Conservation (phyloP, 2,797 vertebrate species). For the Heteromormyrus szaboi region DNA sequence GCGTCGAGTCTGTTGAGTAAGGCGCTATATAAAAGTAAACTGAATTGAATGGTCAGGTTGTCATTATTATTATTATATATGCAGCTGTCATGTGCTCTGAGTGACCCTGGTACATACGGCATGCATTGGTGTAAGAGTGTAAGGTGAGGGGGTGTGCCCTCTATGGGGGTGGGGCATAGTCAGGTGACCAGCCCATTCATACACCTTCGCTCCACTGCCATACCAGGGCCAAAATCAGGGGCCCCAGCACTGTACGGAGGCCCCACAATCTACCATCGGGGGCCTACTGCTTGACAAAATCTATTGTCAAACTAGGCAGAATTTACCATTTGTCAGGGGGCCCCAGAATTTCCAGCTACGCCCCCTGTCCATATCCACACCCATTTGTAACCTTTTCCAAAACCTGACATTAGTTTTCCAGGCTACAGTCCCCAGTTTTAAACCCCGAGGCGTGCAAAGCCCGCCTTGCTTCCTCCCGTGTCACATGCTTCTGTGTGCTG, state of each 20-base stretch:
- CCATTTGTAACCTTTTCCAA: background rate
- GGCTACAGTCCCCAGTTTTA: background rate
- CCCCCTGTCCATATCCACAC: background rate
- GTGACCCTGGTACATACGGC: background rate
- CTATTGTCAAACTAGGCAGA: background rate
- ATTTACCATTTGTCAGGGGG: background rate
- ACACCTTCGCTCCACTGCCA: background rate
- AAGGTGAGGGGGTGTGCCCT: background rate
- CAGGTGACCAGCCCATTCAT: background rate
- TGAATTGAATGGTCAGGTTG: background rate
- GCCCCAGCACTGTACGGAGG: background rate
- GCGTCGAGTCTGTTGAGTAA: background rate
- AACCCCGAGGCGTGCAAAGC: background rate
- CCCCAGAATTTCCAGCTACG: background rate
- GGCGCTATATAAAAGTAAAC: background rate
- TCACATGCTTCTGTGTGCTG: background rate
- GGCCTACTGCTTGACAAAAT: background rate
- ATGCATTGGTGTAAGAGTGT: background rate
- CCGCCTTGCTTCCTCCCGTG: background rate
- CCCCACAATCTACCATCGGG: background rate
- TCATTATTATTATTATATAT: background rate
- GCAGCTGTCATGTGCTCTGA: background rate
- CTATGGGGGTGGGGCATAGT: background rate
- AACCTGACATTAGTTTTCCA: background rate
- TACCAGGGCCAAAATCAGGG: background rate